Conservation (phyloP, 1,140 invertebrate species). For the Aphelinus certus region DNA sequence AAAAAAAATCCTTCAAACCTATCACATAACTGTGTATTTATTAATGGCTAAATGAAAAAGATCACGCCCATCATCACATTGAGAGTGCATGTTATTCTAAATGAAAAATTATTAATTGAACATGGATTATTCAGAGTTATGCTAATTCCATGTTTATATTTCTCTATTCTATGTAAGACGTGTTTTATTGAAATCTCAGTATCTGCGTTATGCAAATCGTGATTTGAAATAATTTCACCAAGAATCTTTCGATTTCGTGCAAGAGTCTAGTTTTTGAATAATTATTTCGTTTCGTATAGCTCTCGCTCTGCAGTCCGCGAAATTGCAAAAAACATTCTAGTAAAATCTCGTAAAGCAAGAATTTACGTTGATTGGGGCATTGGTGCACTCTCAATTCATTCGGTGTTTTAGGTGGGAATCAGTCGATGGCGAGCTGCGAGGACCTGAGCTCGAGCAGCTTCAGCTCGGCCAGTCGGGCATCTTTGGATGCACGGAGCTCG, state of each 20-base stretch:
- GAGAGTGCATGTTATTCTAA: constrained; percentile 18
- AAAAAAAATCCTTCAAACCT: not conserved
- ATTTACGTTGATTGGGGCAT: too few relatives aligned
- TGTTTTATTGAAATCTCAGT: too few relatives aligned
- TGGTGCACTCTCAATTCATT: too few relatives aligned
- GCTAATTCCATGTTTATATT: not conserved
- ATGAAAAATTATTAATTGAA: constrained; percentile 32
- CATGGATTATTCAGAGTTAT: constrained; percentile 27
- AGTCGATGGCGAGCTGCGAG: constrained; percentile 72
- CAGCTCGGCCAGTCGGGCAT: constrained; percentile 80
- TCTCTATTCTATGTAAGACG: too few relatives aligned
- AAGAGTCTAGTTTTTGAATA: too few relatives aligned
- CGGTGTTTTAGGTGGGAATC: constrained; percentile 66
- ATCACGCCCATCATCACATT: not conserved
- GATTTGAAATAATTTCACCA: too few relatives aligned
- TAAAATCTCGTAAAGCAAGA: too few relatives aligned
- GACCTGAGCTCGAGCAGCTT: constrained; percentile 84
- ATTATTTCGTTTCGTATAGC: too few relatives aligned
- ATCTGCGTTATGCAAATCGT: too few relatives aligned
- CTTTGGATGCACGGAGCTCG: constrained; percentile 79
- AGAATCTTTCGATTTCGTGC: too few relatives aligned
- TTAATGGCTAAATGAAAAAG: constrained; percentile 7
- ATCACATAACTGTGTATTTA: constrained; percentile 15
- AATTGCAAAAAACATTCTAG: too few relatives aligned
- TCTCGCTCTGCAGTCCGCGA: too few relatives aligned